These are phyloP conservation scores for Petrocephalus microphthalmus DNA, from an alignment of 2,113 vertebrate species.

Conservation along the genomic window DNA sequence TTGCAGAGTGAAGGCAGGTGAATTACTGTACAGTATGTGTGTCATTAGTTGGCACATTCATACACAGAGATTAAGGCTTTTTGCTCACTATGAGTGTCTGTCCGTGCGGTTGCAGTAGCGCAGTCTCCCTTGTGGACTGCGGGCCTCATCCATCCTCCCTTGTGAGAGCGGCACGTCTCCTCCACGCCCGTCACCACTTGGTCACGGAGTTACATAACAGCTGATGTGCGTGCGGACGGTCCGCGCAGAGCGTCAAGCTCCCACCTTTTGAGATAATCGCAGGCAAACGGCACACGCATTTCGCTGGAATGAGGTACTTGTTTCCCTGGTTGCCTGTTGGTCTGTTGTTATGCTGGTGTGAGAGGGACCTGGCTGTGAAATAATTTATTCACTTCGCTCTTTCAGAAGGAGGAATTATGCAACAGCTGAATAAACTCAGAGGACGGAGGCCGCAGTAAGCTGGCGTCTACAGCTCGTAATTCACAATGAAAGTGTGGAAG, in stretches of 20 bases:
- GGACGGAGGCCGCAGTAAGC: background rate
- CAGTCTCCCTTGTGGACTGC: background rate
- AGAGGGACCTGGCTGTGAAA: constrained; percentile 1
- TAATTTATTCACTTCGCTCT: background rate
- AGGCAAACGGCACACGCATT: background rate
- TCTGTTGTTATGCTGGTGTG: background rate
- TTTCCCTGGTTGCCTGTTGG: background rate
- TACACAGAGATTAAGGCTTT: background rate
- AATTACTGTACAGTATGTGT: background rate
- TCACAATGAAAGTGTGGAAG: background rate
- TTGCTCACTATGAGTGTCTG: background rate
- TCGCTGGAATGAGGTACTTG: background rate
- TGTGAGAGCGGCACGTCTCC: background rate
- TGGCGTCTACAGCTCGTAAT: background rate
- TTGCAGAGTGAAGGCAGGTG: background rate
- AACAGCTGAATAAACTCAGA: background rate
- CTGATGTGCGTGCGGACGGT: background rate
- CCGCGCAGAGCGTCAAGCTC: background rate
- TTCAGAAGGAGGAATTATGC: background rate
- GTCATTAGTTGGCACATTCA: background rate
- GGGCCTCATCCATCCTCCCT: background rate
- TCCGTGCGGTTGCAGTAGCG: background rate
- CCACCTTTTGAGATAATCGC: background rate
- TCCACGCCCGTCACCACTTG: background rate
- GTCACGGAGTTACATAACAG: background rate